These are phyloP conservation scores for Perodicticus potto DNA, from an alignment of 2,797 vertebrate species.

Conservation along the genomic window DNA sequence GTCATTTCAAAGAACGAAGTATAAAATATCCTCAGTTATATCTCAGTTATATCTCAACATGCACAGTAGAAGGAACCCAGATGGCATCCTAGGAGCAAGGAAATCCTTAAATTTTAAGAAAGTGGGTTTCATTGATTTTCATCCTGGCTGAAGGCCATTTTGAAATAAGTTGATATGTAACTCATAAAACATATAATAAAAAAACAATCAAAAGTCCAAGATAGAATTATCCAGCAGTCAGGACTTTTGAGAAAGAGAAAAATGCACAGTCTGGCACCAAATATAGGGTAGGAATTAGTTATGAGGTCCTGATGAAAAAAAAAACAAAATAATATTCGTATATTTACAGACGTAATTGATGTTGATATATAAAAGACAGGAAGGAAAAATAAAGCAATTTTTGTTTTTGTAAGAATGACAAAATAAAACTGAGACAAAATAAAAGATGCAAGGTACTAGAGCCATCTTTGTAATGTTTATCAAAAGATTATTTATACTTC, in stretches of 20 bases:
- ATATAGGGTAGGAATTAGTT: neutral
- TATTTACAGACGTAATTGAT: neutral
- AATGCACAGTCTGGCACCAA: neutral
- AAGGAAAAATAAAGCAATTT: neutral
- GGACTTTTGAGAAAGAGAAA: neutral
- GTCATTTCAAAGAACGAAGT: neutral
- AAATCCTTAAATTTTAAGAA: constrained; percentile 52
- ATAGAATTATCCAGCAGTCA: constrained; percentile 54
- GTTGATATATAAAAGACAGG: neutral
- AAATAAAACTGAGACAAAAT: neutral
- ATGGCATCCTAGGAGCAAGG: neutral
- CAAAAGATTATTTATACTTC: neutral
- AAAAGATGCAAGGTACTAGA: neutral
- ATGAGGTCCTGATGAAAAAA: neutral
- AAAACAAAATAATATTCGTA: neutral
- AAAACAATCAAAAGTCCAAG: constrained; percentile 25
- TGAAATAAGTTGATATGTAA: constrained; percentile 62
- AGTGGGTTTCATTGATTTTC: constrained; percentile 62
- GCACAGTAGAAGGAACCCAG: neutral
- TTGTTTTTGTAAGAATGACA: neutral
- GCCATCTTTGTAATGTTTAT: neutral
- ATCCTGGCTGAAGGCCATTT: constrained; percentile 58
- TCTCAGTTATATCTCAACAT: neutral
- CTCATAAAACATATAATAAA: constrained; percentile 68
- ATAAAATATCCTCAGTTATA: constrained; percentile 34